These are phyloP conservation scores for Rhingia rostrata DNA, from an alignment of 2,888 invertebrate genomes.

Conservation along the genomic window DNA sequence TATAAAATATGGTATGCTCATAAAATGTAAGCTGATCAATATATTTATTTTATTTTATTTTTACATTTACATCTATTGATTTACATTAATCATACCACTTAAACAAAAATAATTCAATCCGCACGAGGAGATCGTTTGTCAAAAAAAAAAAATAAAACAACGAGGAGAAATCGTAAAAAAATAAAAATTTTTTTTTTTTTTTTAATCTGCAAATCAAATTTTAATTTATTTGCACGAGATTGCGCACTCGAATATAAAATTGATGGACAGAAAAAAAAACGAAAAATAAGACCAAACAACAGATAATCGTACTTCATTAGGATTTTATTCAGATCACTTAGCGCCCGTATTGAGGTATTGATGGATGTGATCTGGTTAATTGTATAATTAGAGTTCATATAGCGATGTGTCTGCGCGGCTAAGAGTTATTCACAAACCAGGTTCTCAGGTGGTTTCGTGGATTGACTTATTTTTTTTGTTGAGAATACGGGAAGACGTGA, in stretches of 20 bases:
- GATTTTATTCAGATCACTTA: slow-evolving; percentile 68
- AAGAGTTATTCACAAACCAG: too few species aligned
- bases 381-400: slow-evolving; percentile 16
- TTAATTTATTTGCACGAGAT: slow-evolving; percentile 34
- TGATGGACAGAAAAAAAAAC: slow-evolving; percentile 19
- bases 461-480: too few species aligned
- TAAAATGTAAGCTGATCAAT: neutral
- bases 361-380: slow-evolving; percentile 58
- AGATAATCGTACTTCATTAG: slow-evolving; percentile 38
- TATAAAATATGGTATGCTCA: too few species aligned
- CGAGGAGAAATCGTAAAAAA: slow-evolving; percentile 31
- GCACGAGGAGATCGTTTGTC: neutral
- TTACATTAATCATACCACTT: neutral
- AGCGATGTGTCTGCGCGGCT: neutral
- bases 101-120: slow-evolving; percentile 1
- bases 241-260: slow-evolving; percentile 27
- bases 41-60: neutral
- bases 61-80: neutral
- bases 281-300: slow-evolving; percentile 1
- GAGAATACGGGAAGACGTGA: too few species aligned
- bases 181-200: neutral
- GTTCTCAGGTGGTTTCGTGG: too few species aligned
- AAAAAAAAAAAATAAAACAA: neutral
- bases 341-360: slow-evolving; percentile 37
- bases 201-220: slow-evolving; percentile 47